Conservation (phyloP, 2,113 vertebrate genomes). For the Poeciliopsis retropinna region DNA sequence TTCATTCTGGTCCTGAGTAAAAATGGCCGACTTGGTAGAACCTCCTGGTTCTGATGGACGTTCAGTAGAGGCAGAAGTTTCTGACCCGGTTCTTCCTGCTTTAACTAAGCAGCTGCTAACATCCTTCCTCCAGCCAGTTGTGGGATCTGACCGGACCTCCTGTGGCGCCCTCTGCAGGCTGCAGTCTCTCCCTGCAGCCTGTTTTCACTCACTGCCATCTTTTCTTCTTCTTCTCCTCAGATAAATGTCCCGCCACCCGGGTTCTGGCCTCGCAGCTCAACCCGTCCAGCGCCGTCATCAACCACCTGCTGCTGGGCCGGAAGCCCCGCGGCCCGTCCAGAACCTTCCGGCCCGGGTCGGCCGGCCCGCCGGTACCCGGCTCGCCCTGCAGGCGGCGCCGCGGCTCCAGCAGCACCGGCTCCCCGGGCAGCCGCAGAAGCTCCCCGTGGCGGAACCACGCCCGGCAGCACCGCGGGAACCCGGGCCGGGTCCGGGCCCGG, state of each 20-base stretch:
- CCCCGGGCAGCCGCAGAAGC: constrained; percentile 76
- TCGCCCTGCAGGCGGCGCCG: constrained; percentile 48
- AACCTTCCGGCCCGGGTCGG: constrained; percentile 10
- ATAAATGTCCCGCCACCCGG: constrained; percentile 91
- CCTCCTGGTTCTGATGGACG: background rate
- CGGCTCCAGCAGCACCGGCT: constrained; percentile 42
- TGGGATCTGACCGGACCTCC: background rate
- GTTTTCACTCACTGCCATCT: constrained; percentile 7
- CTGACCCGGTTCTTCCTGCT: background rate
- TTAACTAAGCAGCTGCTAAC: background rate
- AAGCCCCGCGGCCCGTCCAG: constrained; percentile 80
- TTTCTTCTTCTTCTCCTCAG: constrained; percentile 67
- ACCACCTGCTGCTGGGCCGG: constrained; percentile 96
- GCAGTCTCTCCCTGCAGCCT: background rate
- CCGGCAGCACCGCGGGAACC: constrained; percentile 87
- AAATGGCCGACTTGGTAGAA: no score
- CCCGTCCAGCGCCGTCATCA: constrained; percentile 89
- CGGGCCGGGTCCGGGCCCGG: constrained; percentile 84
- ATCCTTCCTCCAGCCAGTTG: background rate
- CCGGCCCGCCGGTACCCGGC: constrained; percentile 14
- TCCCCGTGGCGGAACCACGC: constrained; percentile 94
- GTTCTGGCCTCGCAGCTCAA: constrained; percentile 93
- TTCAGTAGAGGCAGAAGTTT: constrained; percentile 30
- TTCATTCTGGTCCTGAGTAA: no score
- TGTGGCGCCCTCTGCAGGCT: constrained; percentile 40